Evolutionary conservation across 2,888 invertebrate species (phyloP), one percentile per base, ranked within the genome.

Genomic region (Eupithecia exiguata): DNA sequence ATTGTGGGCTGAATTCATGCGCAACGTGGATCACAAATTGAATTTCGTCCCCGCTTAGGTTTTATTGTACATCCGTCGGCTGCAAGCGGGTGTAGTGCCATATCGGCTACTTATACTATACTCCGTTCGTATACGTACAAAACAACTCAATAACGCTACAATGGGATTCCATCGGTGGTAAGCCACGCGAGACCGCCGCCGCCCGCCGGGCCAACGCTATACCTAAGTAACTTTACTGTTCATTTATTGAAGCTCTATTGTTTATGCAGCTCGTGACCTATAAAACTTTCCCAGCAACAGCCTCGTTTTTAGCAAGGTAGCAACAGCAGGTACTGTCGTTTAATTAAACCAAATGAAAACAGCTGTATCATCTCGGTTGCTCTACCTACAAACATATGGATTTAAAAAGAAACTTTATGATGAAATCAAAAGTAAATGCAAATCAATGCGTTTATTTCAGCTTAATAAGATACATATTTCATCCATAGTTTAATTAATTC

Each of bases 121-220:
- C 82, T 80, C 83, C 86, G 85, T 89, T 88, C 88, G 85, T 90
- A 86, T 87, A 84, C 77, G 81, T 66, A 66, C 40, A 40, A 83
- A 84, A 89, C 90, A 89, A 92, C 90, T 91, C 92, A 91, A 93
- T 93, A 93, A 89, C 89, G 85, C 86, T 88, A 85, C 92, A 93
- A 93, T 94, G 86, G 92, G 91, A 93, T 91, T 92, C 87, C 88
- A 91, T 86, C 86, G 83, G 87, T 86, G 88, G 87, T 84, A 87
- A 90, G 86, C 91, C 90, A 89, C 88, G 88, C 90, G 92, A 89
- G 87, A 89, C 92, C 84, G 84, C 84, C 63, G 63, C 63, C 86
- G 83, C 78, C 86, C 83, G 80, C 81, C 84, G 84, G 82, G 78
- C 79, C 74, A 76, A 78, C 77, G 70, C 71, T 80, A 78, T 77